Conservation (phyloP, 2,113 vertebrate genomes). For the Mesocricetus auratus region DNA sequence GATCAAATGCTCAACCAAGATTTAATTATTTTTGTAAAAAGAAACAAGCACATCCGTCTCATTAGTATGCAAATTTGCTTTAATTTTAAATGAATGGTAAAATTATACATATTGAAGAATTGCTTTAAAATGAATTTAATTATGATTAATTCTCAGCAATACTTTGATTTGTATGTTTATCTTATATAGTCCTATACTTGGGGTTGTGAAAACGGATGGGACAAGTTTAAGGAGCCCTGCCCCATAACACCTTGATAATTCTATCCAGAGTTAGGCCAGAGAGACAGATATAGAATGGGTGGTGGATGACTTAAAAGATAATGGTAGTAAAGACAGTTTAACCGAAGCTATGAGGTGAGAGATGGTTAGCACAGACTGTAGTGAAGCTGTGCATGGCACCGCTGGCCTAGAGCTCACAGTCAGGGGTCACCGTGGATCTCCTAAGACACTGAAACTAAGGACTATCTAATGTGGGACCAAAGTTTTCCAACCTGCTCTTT, state of each 20-base stretch:
- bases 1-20: neutral
- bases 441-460: neutral
- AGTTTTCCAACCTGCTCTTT: neutral
- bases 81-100: neutral
- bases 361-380: rapidly evolving
- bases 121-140: neutral
- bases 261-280: neutral
- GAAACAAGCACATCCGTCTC: neutral
- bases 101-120: neutral
- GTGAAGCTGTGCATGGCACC: neutral
- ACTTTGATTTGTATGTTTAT: neutral
- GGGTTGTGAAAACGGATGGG: neutral
- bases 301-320: neutral
- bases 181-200: neutral
- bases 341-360: too few species aligned
- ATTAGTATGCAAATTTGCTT: neutral
- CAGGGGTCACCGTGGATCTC: neutral
- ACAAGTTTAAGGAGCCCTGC: neutral
- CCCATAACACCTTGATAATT: neutral
- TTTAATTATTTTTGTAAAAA: neutral
- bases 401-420: too few species aligned
- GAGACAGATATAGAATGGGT: too few species aligned
- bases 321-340: neutral
- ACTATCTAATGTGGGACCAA: neutral
- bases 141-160: neutral